These are phyloP conservation scores for Mirounga angustirostris DNA, from an alignment of 2,113 vertebrate species.

Conservation along the genomic window DNA sequence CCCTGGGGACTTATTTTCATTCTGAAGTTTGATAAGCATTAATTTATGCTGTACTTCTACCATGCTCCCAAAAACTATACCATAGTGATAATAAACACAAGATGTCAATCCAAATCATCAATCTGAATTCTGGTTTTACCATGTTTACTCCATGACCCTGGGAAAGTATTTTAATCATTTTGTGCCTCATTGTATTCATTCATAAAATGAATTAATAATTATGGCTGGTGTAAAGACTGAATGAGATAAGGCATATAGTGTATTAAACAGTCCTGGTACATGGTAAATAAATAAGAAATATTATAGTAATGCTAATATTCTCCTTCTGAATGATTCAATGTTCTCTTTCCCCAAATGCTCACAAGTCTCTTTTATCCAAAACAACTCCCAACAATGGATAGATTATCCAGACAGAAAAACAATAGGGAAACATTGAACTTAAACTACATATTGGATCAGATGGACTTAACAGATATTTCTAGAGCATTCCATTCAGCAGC, in stretches of 20 bases:
- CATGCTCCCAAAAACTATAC: not conserved
- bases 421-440: not conserved
- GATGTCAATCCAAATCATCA: not conserved
- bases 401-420: not conserved
- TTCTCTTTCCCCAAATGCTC: not conserved
- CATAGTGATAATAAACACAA: not conserved
- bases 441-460: not conserved
- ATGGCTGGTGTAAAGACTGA: not conserved
- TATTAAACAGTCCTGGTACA: not conserved
- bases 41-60: not conserved
- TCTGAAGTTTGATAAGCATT: not conserved
- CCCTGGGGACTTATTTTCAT: not conserved
- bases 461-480: not conserved
- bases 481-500: not conserved
- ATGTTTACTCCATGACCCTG: not conserved
- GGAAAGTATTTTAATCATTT: not conserved
- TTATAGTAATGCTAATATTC: not conserved
- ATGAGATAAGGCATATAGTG: not conserved
- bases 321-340: not conserved
- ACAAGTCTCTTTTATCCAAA: not conserved
- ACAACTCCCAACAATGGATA: not conserved
- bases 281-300: not conserved
- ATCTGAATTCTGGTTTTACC: not conserved
- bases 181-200: not conserved
- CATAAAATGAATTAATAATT: not conserved